A percentile compares a stretch with the other conserved stretches of the same genome.
These are phyloP conservation scores for Knipowitschia caucasica DNA, from an alignment of 2,797 vertebrate species.

Conservation along the genomic window DNA sequence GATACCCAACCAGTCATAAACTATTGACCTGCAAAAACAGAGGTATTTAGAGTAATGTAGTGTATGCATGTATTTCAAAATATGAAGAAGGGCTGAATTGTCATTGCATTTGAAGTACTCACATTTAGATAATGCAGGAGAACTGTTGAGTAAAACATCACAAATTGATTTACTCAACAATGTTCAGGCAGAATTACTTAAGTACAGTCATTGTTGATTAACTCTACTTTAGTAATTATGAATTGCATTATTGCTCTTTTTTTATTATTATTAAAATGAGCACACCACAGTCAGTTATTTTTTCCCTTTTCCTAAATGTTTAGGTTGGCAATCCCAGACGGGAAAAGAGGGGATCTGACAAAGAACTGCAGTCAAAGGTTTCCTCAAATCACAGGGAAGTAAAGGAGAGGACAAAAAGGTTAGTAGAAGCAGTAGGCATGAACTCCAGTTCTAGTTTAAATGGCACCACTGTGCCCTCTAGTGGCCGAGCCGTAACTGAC, in stretches of 20 bases:
- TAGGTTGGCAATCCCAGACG: conserved; percentile 83
- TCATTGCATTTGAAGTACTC: no score
- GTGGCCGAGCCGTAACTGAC: conserved; percentile 28
- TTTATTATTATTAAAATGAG: background rate
- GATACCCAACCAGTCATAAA: background rate
- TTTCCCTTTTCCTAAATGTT: background rate
- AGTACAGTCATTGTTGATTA: background rate
- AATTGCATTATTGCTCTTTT: no score
- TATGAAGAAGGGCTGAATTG: no score
- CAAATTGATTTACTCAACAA: no score
- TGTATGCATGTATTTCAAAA: no score
- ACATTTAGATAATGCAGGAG: no score
- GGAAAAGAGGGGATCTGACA: conserved; percentile 85
- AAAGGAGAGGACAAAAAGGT: conserved; percentile 36
- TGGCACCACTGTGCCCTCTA: conserved; percentile 42
- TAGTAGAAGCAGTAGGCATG: conserved; percentile 17
- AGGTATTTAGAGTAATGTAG: background rate
- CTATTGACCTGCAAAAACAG: background rate
- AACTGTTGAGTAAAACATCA: no score
- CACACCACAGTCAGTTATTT: background rate
- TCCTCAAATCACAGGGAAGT: conserved; percentile 63
- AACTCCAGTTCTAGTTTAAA: background rate
- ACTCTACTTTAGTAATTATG: no score
- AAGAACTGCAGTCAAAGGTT: conserved; percentile 64
- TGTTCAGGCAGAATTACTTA: background rate